A percentile compares a stretch with the other conserved stretches of the same genome.
These are phyloP conservation scores for Tapirus indicus DNA, from an alignment of 2,797 vertebrate species.

Conservation along the genomic window DNA sequence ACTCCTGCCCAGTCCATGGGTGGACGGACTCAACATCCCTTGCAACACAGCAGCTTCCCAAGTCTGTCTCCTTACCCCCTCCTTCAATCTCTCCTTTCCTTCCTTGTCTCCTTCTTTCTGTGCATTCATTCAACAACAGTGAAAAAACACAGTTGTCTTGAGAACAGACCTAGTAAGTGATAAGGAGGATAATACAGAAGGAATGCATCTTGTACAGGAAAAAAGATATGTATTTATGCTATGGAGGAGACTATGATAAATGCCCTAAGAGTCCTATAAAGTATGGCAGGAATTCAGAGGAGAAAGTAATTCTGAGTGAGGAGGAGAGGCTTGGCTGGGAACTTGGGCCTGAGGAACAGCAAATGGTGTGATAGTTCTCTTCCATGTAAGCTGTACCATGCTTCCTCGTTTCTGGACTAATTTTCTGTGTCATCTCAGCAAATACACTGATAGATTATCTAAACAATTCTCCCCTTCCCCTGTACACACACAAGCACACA, in stretches of 20 bases:
- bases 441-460: not conserved
- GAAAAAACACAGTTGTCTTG: not conserved
- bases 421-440: not conserved
- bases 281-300: not conserved
- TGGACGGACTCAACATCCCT: not conserved
- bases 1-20: accelerated
- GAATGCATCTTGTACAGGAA: not conserved
- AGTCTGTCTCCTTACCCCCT: not conserved
- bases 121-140: not conserved
- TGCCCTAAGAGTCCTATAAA: not conserved
- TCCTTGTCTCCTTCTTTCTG: not conserved
- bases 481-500: not conserved
- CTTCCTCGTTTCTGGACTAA: not conserved
- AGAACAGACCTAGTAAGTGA: not conserved
- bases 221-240: not conserved
- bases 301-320: not conserved
- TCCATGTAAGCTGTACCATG: not conserved
- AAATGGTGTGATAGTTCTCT: not conserved
- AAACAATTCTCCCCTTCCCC: not conserved
- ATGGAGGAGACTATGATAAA: no score
- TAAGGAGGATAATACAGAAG: not conserved
- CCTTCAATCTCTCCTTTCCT: not conserved
- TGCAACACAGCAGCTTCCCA: not conserved
- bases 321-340: not conserved
- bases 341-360: not conserved